Evolutionary conservation across 2,797 vertebrate species (phyloP).

Genomic region (Anguilla obscura): DNA sequence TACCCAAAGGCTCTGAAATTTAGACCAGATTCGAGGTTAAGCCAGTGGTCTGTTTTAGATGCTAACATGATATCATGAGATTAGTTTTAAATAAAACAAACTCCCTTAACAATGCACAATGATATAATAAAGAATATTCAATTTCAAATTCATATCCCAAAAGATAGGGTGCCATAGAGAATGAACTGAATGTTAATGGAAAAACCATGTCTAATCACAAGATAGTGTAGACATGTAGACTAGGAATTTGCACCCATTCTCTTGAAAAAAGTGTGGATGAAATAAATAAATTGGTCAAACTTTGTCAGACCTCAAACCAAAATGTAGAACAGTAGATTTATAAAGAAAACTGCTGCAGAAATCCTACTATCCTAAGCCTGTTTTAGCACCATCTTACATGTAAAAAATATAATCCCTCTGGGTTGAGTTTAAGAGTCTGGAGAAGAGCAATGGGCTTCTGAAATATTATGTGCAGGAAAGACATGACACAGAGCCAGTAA

Average conservation of each 20-base stretch:
- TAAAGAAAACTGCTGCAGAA: not conserved
- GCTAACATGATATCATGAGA: not conserved
- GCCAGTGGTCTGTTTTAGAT: not conserved
- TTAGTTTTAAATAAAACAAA: not conserved
- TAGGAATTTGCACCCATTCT: not conserved
- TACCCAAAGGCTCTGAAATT: not conserved
- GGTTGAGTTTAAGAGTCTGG: not conserved
- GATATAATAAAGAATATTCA: not conserved
- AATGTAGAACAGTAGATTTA: not conserved
- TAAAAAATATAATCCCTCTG: not conserved
- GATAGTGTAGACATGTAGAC: not conserved
- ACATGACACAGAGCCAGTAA: not conserved
- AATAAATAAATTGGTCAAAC: not conserved
- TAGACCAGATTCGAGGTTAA: not conserved
- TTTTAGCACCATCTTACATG: not conserved
- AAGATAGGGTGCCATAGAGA: not conserved
- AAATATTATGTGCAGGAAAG: not conserved
- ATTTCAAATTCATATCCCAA: not conserved
- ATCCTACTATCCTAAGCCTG: not conserved
- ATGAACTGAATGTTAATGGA: not conserved
- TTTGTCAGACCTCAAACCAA: not conserved
- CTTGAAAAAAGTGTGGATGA: not conserved
- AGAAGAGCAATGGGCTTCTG: not conserved
- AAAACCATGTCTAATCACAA: not conserved
- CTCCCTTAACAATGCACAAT: not conserved